Evolutionary conservation across 2,113 vertebrate genomes (phyloP).

Genomic region (Morone chrysops): DNA sequence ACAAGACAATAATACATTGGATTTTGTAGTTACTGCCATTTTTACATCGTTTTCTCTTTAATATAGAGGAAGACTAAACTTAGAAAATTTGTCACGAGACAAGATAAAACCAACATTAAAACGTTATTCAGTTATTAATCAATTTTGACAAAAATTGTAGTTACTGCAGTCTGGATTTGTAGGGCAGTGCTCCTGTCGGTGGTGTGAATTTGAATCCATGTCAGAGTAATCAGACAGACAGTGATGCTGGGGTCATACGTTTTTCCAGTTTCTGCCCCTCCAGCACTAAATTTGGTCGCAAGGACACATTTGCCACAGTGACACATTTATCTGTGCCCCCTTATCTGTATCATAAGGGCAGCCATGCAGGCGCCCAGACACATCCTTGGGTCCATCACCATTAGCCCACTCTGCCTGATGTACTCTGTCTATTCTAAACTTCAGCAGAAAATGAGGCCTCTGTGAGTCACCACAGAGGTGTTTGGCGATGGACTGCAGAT

Average conservation of each 20-base stretch:
- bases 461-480: not conserved
- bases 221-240: too few relatives aligned
- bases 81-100: too few relatives aligned
- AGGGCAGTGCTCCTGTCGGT: too few relatives aligned
- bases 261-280: not conserved
- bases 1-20: too few relatives aligned
- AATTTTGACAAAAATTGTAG: too few relatives aligned
- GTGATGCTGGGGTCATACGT: not conserved
- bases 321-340: not conserved
- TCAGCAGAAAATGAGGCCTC: not conserved
- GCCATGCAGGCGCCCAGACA: not conserved
- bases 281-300: not conserved
- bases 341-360: not conserved
- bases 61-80: too few relatives aligned
- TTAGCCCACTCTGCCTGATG: not conserved
- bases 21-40: too few relatives aligned
- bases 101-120: too few relatives aligned
- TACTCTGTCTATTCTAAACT: slow-evolving; percentile 4
- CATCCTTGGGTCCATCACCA: not conserved
- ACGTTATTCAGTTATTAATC: too few relatives aligned
- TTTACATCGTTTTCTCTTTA: too few relatives aligned
- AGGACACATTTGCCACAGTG: not conserved
- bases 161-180: too few relatives aligned
- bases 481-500: not conserved
- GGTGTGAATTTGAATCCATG: too few relatives aligned